Conservation (phyloP, 2,888 invertebrate genomes). For the Nephrotoma guestfalica region DNA sequence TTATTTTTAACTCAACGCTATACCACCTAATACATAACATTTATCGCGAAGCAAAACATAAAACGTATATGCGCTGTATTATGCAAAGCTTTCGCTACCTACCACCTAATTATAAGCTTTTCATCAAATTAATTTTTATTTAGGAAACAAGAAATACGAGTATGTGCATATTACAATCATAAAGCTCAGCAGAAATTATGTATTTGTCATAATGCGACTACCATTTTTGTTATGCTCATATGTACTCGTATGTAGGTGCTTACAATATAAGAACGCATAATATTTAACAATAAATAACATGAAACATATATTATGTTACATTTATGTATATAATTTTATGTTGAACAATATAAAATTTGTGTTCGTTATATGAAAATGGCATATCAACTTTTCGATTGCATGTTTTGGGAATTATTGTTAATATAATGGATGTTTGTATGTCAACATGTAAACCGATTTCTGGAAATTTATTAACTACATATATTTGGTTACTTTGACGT, state of each 20-base stretch:
- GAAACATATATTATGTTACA: background rate
- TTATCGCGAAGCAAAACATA: background rate
- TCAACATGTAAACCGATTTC: background rate
- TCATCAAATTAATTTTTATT: background rate
- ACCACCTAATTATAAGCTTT: background rate
- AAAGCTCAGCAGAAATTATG: background rate
- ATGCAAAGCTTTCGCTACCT: background rate
- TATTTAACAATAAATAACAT: background rate
- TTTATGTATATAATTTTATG: background rate
- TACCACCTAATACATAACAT: background rate
- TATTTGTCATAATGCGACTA: background rate
- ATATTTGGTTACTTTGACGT: background rate
- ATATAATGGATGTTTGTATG: background rate
- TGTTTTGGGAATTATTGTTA: background rate
- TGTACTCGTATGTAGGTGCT: background rate
- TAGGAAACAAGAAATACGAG: background rate
- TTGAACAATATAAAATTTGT: background rate
- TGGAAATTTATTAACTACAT: background rate
- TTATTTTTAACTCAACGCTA: background rate
- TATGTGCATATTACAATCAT: background rate
- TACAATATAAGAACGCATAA: background rate
- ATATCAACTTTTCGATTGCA: background rate
- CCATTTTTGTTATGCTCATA: background rate
- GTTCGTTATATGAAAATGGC: background rate
- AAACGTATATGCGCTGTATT: background rate